These are phyloP conservation scores for Coturnix japonica DNA, from an alignment of 2,113 vertebrate species.

Conservation along the genomic window DNA sequence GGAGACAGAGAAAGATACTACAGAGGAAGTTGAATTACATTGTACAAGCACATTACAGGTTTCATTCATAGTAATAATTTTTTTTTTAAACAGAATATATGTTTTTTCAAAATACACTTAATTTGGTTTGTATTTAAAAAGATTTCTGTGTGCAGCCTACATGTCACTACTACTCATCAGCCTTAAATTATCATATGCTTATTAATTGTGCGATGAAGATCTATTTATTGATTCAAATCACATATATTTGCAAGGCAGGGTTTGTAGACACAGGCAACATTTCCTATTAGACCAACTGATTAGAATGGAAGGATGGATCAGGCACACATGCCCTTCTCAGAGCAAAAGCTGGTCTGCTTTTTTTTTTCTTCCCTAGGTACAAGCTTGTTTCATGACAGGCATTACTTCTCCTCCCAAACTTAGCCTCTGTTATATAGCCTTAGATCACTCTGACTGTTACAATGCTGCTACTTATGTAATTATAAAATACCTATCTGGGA, in stretches of 20 bases:
- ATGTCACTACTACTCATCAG: conserved; percentile 7
- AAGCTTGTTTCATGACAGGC: neutral
- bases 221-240: conserved; percentile 46
- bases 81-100: neutral
- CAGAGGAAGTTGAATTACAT: conserved; percentile 48
- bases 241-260: conserved; percentile 32
- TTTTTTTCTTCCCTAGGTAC: neutral
- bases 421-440: neutral
- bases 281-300: conserved; percentile 50
- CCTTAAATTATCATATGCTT: conserved; percentile 26
- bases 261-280: conserved; percentile 40
- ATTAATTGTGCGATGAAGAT: conserved; percentile 33
- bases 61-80: conserved; percentile 32
- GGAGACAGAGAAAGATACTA: conserved; percentile 32
- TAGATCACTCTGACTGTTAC: neutral
- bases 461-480: conserved; percentile 8
- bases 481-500: conserved; percentile 24
- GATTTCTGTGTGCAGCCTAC: neutral
- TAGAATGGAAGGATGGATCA: conserved; percentile 25
- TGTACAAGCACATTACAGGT: conserved; percentile 20
- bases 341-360: neutral
- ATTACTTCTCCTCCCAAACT: neutral
- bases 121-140: neutral
- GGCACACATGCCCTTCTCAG: neutral
- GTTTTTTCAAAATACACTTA: conserved; percentile 6